These are phyloP conservation scores for Urocolius indicus DNA, from an alignment of 2,113 vertebrate species.

Conservation along the genomic window DNA sequence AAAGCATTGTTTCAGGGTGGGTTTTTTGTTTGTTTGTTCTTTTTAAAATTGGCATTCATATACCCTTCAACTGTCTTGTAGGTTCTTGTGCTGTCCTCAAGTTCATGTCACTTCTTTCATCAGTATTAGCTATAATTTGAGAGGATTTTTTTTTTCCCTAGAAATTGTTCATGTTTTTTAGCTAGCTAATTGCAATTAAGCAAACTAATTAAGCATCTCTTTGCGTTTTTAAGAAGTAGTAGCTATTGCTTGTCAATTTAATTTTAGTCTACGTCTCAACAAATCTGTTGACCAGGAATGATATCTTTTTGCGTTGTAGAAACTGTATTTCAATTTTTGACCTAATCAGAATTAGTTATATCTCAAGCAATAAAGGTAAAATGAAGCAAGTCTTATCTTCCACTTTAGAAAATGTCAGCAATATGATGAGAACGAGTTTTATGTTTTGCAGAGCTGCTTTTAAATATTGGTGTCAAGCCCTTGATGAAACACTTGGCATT, in stretches of 20 bases:
- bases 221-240: neutral
- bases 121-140: neutral
- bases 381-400: slow-evolving; percentile 33
- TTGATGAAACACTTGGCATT: slow-evolving; percentile 85
- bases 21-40: neutral
- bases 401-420: slow-evolving; percentile 44
- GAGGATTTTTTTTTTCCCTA: neutral
- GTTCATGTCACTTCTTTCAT: neutral
- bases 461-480: slow-evolving; percentile 88
- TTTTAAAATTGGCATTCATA: neutral
- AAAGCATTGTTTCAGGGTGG: neutral
- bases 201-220: neutral
- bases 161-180: neutral
- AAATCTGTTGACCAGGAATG: neutral
- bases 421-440: slow-evolving; percentile 3
- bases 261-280: neutral
- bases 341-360: slow-evolving; percentile 14
- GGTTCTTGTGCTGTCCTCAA: neutral
- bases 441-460: slow-evolving; percentile 83
- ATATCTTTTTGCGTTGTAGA: neutral
- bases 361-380: neutral
- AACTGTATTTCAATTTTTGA: slow-evolving; percentile 18
- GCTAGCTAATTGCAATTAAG: neutral
- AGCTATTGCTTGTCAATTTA: neutral
- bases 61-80: neutral